phyloP scores from a whole-genome alignment of 2,797 vertebrate species.

The Poliocrania exsul region DNA sequence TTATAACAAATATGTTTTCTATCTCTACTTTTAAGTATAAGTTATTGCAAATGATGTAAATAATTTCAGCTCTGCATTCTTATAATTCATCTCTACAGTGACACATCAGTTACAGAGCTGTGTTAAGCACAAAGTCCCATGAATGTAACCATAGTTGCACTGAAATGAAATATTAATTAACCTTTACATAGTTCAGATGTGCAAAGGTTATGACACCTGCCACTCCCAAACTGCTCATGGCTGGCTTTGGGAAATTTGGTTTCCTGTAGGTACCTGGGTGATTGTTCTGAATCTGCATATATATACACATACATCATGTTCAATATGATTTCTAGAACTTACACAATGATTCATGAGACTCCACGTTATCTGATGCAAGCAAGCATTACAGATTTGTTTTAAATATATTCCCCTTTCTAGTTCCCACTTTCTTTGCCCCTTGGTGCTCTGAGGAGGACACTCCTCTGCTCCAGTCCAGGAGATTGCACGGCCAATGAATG shows the following conservation, averaged over 20 bases:
- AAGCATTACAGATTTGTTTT: background rate
- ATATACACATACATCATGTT: background rate
- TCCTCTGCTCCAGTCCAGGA: background rate
- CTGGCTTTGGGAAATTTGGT: background rate
- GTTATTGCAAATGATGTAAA: background rate
- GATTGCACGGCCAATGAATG: rapidly evolving
- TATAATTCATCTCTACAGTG: background rate
- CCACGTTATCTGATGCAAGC: background rate
- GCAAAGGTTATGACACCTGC: background rate
- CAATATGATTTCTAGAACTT: background rate
- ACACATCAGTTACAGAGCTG: background rate
- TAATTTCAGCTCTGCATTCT: background rate
- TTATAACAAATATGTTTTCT: background rate
- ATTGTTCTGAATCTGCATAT: background rate
- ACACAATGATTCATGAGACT: background rate
- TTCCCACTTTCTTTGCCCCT: background rate
- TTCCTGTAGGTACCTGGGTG: background rate
- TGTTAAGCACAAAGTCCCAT: background rate
- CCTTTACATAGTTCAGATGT: background rate
- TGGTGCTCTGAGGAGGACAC: background rate
- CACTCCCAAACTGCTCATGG: background rate
- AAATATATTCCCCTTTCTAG: background rate
- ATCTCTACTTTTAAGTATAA: background rate
- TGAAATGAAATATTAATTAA: conserved; percentile 19
- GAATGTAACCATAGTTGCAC: background rate